Evolutionary conservation across 2,888 invertebrate genomes (phyloP), one percentile per base, ranked within the genome.

Genomic region (Gasteruption jaculator): DNA sequence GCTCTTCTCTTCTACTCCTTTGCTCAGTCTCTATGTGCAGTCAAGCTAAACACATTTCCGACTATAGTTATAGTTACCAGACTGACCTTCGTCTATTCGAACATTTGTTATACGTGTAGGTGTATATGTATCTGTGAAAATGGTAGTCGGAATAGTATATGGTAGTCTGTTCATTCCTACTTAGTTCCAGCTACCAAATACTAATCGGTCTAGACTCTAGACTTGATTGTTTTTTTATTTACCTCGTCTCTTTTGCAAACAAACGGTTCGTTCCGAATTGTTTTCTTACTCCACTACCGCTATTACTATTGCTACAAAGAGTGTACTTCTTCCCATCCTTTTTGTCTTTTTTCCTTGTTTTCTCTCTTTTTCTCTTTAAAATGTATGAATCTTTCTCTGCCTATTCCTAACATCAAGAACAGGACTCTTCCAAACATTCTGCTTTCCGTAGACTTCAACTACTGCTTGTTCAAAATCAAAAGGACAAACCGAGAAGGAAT

Each of bases 131-230:
- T 31, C 10, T 18, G 11, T 32, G 27, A n/a, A n/a, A n/a, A n/a
- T n/a, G n/a, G n/a, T n/a, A n/a, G n/a, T n/a, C n/a, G n/a, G n/a
- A n/a, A n/a, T n/a, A n/a, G n/a, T n/a, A n/a, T n/a, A n/a, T n/a
- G n/a, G n/a, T n/a, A n/a, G n/a, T 21, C 31, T 21, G 38, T 42
- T 45, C 19, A 32, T 29, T 7, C 51, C 50, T 48, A 49, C 48
- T 50, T 49, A 60, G 55, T 57, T 60, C 57, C 62, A 57, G 50
- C 55, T 50, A 55, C 57, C 57, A 53, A 63, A 63, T 56, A 58
- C 60, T 63, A 63, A 63, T 63, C 60, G 63, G 63, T 63, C 63
- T 63, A 63, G 63, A 63, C 63, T 61, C 48, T 43, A 41, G 40
- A 45, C 43, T n/a, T n/a, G n/a, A n/a, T n/a, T n/a, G n/a, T n/a